These are phyloP conservation scores for Cladopsammia gracilis DNA, from an alignment of 64 coral and sea anemone genomes.

Conservation along the genomic window DNA sequence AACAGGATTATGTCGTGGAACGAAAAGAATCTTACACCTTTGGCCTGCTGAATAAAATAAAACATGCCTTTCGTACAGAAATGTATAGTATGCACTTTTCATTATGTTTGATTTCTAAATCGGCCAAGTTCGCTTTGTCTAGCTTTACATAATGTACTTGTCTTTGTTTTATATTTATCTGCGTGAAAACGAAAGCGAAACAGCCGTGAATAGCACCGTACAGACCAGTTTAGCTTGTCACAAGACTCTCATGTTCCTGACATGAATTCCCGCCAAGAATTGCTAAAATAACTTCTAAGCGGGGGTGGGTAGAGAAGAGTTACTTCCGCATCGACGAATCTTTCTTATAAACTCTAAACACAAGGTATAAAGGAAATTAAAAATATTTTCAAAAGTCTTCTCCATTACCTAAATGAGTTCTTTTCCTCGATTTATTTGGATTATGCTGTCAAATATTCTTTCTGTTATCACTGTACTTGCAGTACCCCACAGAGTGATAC, in stretches of 20 bases:
- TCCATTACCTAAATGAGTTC: not conserved
- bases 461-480: not conserved
- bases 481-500: not conserved
- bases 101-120: not conserved
- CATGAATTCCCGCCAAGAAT: constrained; percentile 39
- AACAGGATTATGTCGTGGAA: constrained; percentile 12
- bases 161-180: not conserved
- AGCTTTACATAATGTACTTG: not conserved
- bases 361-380: not conserved
- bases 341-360: not conserved
- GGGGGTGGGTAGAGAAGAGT: not conserved
- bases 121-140: not conserved
- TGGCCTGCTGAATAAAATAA: not conserved
- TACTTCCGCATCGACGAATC: not conserved
- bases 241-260: not conserved
- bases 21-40: not conserved
- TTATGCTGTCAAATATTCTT: not conserved
- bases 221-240: not conserved
- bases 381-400: not conserved
- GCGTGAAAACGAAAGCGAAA: not conserved
- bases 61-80: too few species aligned
- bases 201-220: not conserved
- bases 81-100: too few species aligned
- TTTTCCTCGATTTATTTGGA: not conserved
- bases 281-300: not conserved